phyloP scores from a whole-genome alignment of 2,888 invertebrate species.

The Heliconius cydno region DNA sequence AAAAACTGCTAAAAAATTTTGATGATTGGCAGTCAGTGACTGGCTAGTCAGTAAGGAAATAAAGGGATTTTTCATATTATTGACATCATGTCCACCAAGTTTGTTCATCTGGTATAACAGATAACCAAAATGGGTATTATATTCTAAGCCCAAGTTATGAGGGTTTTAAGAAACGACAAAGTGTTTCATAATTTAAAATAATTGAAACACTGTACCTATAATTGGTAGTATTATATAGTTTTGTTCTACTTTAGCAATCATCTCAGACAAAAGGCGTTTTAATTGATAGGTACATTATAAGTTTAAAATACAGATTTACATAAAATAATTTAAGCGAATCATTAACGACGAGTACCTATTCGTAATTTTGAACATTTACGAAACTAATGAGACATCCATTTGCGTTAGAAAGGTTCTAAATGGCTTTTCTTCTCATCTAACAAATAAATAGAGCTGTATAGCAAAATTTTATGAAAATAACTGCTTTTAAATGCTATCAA shows the following conservation, averaged over 20 bases:
- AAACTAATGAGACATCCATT: slow-evolving; percentile 24
- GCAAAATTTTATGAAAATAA: slow-evolving; percentile 9
- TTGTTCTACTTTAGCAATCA: not conserved
- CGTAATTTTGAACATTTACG: slow-evolving; percentile 11
- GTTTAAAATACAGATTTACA: slow-evolving; percentile 10
- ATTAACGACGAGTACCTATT: slow-evolving; percentile 11
- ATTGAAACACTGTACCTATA: not conserved
- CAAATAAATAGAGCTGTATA: slow-evolving; percentile 14
- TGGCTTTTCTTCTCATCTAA: slow-evolving; percentile 3
- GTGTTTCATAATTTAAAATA: not conserved
- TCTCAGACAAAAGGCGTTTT: not conserved
- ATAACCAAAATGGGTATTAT: no score
- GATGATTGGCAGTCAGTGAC: no score
- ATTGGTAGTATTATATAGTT: not conserved
- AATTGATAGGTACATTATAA: not conserved
- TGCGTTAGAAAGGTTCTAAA: slow-evolving; percentile 20
- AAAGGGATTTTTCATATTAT: no score
- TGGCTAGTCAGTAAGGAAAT: no score
- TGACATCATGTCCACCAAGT: no score
- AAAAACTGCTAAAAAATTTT: no score
- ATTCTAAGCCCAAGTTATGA: no score
- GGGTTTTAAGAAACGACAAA: no score
- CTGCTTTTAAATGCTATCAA: not conserved
- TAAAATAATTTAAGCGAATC: slow-evolving; percentile 11
- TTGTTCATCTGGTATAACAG: no score